These are phyloP conservation scores for Ceuthmochares aereus DNA, from an alignment of 2,113 vertebrate species.

Conservation along the genomic window DNA sequence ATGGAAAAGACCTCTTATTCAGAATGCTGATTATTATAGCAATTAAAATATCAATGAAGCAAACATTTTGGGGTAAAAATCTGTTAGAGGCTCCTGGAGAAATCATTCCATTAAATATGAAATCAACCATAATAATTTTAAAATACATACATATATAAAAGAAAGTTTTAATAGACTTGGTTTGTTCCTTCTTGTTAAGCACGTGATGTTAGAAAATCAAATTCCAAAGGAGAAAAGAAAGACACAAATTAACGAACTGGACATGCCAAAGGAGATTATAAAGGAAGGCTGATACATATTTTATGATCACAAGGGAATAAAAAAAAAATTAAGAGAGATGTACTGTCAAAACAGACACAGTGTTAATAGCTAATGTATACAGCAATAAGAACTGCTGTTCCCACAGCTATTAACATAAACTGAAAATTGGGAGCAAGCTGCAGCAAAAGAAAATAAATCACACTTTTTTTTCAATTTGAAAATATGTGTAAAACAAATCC, in stretches of 20 bases:
- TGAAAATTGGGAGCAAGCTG: slow-evolving; percentile 58
- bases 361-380: slow-evolving; percentile 59
- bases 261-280: slow-evolving; percentile 54
- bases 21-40: slow-evolving; percentile 62
- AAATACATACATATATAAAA: not conserved
- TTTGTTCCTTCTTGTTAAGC: slow-evolving; percentile 18
- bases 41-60: slow-evolving; percentile 65
- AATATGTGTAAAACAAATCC: slow-evolving; percentile 35
- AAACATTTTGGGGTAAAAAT: slow-evolving; percentile 41
- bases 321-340: slow-evolving; percentile 51
- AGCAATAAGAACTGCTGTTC: slow-evolving; percentile 59
- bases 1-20: slow-evolving; percentile 41
- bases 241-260: slow-evolving; percentile 42
- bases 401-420: slow-evolving; percentile 65
- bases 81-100: slow-evolving; percentile 12
- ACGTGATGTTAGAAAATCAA: slow-evolving; percentile 9
- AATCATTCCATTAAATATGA: slow-evolving; percentile 34
- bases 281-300: slow-evolving; percentile 45
- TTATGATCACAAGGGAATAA: slow-evolving; percentile 21
- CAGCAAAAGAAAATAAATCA: slow-evolving; percentile 64
- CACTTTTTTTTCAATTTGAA: slow-evolving; percentile 20
- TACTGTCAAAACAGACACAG: slow-evolving; percentile 61
- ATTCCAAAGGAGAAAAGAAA: not conserved
- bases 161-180: not conserved
- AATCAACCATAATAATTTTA: not conserved